A percentile compares a stretch with the other conserved stretches of the same genome.
phyloP scores from a whole-genome alignment of 2,797 vertebrate species.

The Calcarius lapponicus region DNA sequence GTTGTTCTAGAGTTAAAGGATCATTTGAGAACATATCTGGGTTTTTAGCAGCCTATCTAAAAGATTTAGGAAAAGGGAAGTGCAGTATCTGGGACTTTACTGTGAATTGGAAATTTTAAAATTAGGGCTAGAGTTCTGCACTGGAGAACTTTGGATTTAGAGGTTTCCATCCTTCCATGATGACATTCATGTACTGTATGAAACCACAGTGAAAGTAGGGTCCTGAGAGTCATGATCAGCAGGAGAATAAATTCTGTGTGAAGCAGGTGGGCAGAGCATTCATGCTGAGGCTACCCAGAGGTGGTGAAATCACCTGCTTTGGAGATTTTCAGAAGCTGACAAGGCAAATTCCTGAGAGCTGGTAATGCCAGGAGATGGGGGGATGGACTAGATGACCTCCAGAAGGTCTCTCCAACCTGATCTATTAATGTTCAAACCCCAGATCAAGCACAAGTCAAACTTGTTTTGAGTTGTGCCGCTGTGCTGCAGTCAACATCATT shows the following conservation, averaged over 20 bases:
- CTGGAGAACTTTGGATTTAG: background rate
- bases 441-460: background rate
- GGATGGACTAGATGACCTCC: background rate
- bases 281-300: background rate
- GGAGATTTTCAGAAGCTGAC: background rate
- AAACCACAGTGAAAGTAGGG: background rate
- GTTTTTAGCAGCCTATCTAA: background rate
- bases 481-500: background rate
- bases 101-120: background rate
- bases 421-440: background rate
- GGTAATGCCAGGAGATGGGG: fast-evolving
- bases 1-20: background rate
- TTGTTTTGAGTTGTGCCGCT: background rate
- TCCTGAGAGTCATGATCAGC: background rate
- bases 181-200: background rate
- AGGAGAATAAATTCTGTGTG: background rate
- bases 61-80: background rate
- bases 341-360: background rate
- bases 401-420: background rate
- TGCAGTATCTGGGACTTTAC: background rate
- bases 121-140: background rate
- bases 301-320: background rate
- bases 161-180: background rate
- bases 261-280: background rate
- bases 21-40: background rate